These are phyloP conservation scores for Scaptodrosophila lebanonensis DNA, from an alignment of 1,140 invertebrate species.

Conservation along the genomic window DNA sequence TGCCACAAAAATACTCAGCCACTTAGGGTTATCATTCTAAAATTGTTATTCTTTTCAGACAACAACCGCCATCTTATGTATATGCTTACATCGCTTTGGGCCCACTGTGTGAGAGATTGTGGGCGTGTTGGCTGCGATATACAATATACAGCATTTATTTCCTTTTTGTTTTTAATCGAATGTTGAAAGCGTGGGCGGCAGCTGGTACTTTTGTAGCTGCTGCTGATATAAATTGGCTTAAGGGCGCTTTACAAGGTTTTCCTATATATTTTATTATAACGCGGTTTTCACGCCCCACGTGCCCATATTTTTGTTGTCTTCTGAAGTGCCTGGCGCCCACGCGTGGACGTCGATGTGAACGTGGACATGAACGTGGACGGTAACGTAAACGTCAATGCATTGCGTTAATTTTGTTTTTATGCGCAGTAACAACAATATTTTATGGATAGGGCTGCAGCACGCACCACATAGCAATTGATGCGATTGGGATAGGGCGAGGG, in stretches of 20 bases:
- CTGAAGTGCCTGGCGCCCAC: background rate
- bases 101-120: background rate
- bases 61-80: background rate
- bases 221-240: slow-evolving; percentile 56
- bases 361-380: background rate
- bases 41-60: too few species aligned
- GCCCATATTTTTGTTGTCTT: too few species aligned
- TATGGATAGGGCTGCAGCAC: slow-evolving; percentile 48
- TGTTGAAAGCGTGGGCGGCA: slow-evolving; percentile 4
- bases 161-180: slow-evolving; percentile 39
- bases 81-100: slow-evolving; percentile 13
- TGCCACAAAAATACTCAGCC: too few species aligned
- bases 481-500: too few species aligned
- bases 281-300: slow-evolving; percentile 46
- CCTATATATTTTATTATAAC: slow-evolving; percentile 60
- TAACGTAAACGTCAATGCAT: slow-evolving; percentile 36
- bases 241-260: slow-evolving; percentile 59
- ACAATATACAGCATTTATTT: slow-evolving; percentile 21
- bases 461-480: slow-evolving; percentile 17
- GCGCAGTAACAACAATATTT: slow-evolving; percentile 40
- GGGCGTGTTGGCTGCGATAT: slow-evolving; percentile 7
- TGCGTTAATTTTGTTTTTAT: slow-evolving; percentile 60
- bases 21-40: too few species aligned
- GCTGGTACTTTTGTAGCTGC: background rate
- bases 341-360: background rate